Conservation (phyloP, 2,888 invertebrate species). For the Meta bourneti region DNA sequence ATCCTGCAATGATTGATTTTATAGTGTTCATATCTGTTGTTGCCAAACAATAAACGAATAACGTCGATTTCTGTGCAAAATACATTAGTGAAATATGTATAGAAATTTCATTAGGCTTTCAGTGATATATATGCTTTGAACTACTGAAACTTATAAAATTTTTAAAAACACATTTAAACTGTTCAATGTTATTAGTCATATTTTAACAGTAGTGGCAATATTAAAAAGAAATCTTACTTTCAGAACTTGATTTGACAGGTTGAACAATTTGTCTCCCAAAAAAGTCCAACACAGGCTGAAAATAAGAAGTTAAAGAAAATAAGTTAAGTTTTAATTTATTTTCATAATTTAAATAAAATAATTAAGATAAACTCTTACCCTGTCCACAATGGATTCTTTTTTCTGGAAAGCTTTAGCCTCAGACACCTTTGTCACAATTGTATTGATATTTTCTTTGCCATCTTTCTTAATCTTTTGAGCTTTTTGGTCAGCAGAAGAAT, state of each 20-base stretch:
- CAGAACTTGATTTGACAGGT: background rate
- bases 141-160: too few relatives aligned
- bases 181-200: too few relatives aligned
- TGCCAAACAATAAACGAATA: too few relatives aligned
- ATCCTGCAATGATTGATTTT: too few relatives aligned
- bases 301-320: background rate
- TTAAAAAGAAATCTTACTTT: conserved; percentile 25
- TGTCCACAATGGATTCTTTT: conserved; percentile 47
- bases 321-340: background rate
- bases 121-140: too few relatives aligned
- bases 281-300: conserved; percentile 67
- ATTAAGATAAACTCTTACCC: conserved; percentile 10
- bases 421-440: background rate
- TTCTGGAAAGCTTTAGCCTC: conserved; percentile 33
- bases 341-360: background rate
- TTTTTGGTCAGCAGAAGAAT: conserved; percentile 78
- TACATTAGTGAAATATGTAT: too few relatives aligned
- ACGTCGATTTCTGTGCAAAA: too few relatives aligned
- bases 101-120: too few relatives aligned
- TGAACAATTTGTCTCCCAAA: conserved; percentile 57
- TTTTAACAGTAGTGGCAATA: too few relatives aligned
- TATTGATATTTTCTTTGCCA: background rate
- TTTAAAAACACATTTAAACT: too few relatives aligned
- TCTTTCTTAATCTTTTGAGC: background rate
- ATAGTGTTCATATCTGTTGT: too few relatives aligned